These are phyloP conservation scores for Drymodes brunneopygia DNA, from an alignment of 2,113 vertebrate species.

Conservation along the genomic window DNA sequence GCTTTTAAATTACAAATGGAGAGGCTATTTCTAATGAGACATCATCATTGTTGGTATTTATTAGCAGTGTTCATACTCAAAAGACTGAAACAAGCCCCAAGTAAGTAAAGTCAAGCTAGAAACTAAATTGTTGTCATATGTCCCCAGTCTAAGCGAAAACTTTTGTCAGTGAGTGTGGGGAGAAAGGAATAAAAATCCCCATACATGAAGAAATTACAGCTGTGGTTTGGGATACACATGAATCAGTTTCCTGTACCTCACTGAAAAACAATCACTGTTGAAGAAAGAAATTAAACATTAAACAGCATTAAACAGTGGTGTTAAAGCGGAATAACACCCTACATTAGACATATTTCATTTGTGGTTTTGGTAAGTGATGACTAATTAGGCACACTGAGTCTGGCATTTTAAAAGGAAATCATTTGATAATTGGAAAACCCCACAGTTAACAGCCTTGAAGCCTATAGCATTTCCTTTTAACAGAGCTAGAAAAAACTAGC, in stretches of 20 bases:
- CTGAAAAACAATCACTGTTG: not conserved
- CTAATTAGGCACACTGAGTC: not conserved
- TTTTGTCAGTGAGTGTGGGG: not conserved
- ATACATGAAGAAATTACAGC: not conserved
- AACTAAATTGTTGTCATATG: not conserved
- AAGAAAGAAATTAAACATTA: too few relatives aligned
- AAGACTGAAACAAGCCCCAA: not conserved
- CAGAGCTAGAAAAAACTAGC: not conserved
- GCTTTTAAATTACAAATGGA: not conserved
- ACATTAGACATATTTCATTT: not conserved
- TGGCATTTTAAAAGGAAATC: not conserved
- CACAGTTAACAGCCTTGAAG: not conserved
- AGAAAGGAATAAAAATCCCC: not conserved
- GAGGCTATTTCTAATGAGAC: not conserved
- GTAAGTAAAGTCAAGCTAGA: not conserved
- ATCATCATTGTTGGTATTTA: not conserved
- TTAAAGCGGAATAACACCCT: not conserved
- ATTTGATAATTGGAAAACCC: not conserved
- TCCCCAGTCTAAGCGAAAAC: not conserved
- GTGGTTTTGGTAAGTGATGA: not conserved
- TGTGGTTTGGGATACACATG: constrained; percentile 12
- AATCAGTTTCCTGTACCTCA: not conserved
- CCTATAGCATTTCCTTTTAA: not conserved
- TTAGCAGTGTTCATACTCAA: not conserved
- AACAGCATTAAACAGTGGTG: not conserved